Evolutionary conservation across 2,888 invertebrate species (phyloP).

Genomic region (Hyppa rectilinea): DNA sequence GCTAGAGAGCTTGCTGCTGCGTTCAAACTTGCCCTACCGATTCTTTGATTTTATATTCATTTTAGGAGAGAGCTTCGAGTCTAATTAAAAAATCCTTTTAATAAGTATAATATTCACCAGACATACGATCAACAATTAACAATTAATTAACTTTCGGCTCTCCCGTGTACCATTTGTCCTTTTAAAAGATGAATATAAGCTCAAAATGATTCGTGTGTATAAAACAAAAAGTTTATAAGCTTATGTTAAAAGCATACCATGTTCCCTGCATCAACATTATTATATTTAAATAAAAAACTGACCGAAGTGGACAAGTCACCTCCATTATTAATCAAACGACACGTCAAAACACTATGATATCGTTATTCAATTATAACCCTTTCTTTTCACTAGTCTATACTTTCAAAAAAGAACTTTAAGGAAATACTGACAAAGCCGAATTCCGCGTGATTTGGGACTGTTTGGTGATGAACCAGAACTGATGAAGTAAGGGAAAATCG

Average conservation of each 20-base stretch:
- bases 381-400: constrained; percentile 69
- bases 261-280: constrained; percentile 82
- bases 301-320: constrained; percentile 81
- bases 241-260: constrained; percentile 82
- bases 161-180: constrained; percentile 17
- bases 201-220: constrained; percentile 35
- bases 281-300: constrained; percentile 74
- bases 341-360: constrained; percentile 90
- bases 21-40: not conserved
- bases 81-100: not conserved
- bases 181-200: constrained; percentile 48
- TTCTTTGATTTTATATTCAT: not conserved
- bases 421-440: fast-evolving
- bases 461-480: constrained; percentile 56
- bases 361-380: constrained; percentile 88
- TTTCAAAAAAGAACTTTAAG: constrained; percentile 57
- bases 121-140: not conserved
- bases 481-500: constrained; percentile 61
- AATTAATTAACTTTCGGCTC: not conserved
- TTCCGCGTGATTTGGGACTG: constrained; percentile 55
- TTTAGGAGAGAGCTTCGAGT: not conserved
- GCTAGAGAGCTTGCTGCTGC: not conserved
- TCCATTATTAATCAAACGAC: constrained; percentile 90
- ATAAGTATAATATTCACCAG: not conserved
- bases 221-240: constrained; percentile 62